Evolutionary conservation across 1,140 invertebrate species (phyloP), one percentile per base, ranked within the genome.

Genomic region (Drosophila bipectinata): DNA sequence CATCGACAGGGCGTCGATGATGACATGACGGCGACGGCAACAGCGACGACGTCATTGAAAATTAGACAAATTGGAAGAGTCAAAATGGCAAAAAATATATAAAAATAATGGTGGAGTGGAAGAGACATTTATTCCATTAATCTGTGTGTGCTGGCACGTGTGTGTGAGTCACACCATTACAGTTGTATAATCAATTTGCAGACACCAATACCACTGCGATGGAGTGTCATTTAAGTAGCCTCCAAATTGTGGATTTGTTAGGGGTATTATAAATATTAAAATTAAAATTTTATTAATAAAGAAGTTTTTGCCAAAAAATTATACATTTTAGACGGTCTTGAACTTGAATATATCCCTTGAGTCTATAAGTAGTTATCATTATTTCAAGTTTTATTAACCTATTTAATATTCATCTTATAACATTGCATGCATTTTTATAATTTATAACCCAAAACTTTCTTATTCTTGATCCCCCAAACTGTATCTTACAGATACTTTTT

Each of bases 51-150:
- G 78, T 87, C 83, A 88, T 88, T 87, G 83, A 88, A 87, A 87
- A 87, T 87, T 88, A 87, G 83, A 79, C 79, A 88, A 87, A 87
- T 88, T 87, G 83, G 34, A 56, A 71, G 72, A 85, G 82, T 83
- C 79, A 67, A 87, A 87, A 87, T 63, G 82, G 74, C 74, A 76
- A 58, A 72, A 57, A 69, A 49, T 69, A 18, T 44, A 18, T 15
- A 41, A 9, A 57, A 39, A 57, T 69, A 69, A 69, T 69, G 41
- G 34, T 15, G 12, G 57, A 39, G 45, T 26, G 60, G 26, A n/a
- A 44, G 69, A 61, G 15, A 67, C 76, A 75, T 62, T 30, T 66
- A 59, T 68, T 58, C 37, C 21, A 32, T 58, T 60, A 41, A 56
- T 34, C 74, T 34, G 56, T 15, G n/a, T 10, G 41, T 53, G 12